Conservation (phyloP, 2,113 vertebrate species). For the Gulo gulo region DNA sequence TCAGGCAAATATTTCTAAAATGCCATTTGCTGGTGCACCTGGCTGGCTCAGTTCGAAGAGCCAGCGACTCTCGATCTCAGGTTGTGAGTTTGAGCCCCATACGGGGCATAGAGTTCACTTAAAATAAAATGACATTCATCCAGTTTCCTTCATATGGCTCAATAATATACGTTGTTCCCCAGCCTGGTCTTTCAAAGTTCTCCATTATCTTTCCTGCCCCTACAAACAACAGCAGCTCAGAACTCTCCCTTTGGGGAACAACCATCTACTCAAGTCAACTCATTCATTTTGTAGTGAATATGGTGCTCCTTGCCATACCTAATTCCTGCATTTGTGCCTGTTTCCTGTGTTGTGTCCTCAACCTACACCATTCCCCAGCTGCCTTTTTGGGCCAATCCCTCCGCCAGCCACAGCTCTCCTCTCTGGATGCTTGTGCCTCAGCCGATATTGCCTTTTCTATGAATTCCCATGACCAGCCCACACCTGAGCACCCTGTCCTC, state of each 20-base stretch:
- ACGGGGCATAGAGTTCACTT: not conserved
- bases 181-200: not conserved
- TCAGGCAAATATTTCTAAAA: not conserved
- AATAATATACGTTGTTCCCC: not conserved
- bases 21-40: not conserved
- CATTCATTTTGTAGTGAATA: not conserved
- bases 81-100: not conserved
- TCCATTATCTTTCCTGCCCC: not conserved
- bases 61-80: not conserved
- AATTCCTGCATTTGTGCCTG: not conserved
- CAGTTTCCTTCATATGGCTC: not conserved
- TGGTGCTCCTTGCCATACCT: rapidly evolving
- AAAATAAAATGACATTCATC: not conserved
- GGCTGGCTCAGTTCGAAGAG: not conserved
- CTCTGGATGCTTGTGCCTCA: not conserved
- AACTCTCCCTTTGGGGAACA: not conserved
- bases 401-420: not conserved
- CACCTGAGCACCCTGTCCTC: not conserved
- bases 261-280: not conserved
- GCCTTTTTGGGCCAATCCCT: not conserved
- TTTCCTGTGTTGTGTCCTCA: rapidly evolving
- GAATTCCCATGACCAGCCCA: not conserved
- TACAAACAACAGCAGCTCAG: not conserved
- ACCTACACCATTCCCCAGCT: not conserved
- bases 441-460: not conserved